phyloP scores from a whole-genome alignment of 2,888 invertebrate genomes.

The Galerucella nymphaeae region DNA sequence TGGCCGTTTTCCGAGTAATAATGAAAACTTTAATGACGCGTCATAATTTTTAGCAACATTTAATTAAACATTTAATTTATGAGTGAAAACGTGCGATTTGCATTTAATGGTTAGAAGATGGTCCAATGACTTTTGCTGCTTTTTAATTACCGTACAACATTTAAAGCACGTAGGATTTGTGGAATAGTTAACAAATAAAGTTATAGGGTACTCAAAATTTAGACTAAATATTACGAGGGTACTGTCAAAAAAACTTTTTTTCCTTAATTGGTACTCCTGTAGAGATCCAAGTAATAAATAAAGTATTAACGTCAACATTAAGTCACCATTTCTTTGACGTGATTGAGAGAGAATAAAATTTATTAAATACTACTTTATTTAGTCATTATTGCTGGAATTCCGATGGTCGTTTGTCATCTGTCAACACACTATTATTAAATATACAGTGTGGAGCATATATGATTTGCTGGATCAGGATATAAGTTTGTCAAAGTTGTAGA shows the following conservation, averaged over 20 bases:
- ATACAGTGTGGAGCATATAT: background rate
- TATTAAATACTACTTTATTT: constrained; percentile 24
- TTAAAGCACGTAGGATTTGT: constrained; percentile 49
- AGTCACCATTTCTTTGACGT: background rate
- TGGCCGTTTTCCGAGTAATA: constrained; percentile 14
- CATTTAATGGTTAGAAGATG: constrained; percentile 30
- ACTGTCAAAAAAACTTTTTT: background rate
- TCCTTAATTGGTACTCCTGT: background rate
- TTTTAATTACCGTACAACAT: constrained; percentile 53
- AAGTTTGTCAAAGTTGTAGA: too few relatives aligned
- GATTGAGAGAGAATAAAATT: background rate
- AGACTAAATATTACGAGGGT: background rate
- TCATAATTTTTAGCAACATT: constrained; percentile 25
- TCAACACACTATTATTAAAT: constrained; percentile 29
- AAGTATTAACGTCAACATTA: background rate
- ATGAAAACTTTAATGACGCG: constrained; percentile 28
- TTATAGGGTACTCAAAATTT: background rate
- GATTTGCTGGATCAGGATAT: too few relatives aligned
- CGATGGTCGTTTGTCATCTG: constrained; percentile 34
- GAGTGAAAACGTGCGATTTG: constrained; percentile 28
- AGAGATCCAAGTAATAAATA: background rate
- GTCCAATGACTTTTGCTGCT: constrained; percentile 51
- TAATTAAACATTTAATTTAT: constrained; percentile 22
- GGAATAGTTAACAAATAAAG: background rate
- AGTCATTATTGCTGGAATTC: constrained; percentile 30